Conservation (phyloP, 2,113 vertebrate species). For the Burhinus bistriatus region DNA sequence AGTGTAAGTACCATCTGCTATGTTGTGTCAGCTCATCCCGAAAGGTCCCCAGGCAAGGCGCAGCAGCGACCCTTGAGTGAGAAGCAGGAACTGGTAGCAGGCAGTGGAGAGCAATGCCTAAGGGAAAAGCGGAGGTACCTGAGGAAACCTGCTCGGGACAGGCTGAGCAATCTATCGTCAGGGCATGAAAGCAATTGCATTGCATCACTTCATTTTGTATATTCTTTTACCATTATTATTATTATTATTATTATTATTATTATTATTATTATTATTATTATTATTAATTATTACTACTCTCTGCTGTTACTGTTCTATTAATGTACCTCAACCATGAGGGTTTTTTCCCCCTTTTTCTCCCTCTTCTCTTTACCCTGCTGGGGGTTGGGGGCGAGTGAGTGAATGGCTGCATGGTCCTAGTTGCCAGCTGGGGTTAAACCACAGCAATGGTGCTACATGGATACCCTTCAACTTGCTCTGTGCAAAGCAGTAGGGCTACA, state of each 20-base stretch:
- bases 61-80: background rate
- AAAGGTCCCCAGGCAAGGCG: background rate
- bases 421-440: background rate
- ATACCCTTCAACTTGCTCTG: background rate
- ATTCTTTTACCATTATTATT: background rate
- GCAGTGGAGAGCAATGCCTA: background rate
- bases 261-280: background rate
- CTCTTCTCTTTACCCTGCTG: background rate
- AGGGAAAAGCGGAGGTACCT: background rate
- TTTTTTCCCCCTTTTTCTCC: background rate
- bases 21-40: background rate
- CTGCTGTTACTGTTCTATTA: background rate
- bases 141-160: background rate
- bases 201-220: background rate
- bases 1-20: background rate
- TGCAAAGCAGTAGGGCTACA: background rate
- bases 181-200: background rate
- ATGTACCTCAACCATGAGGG: background rate
- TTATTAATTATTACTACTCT: background rate
- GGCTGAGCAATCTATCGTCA: background rate
- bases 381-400: background rate
- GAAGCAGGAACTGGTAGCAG: background rate
- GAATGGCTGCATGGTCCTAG: background rate
- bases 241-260: background rate
- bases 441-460: background rate